These are phyloP conservation scores for Cheilinus undulatus DNA, from an alignment of 2,113 vertebrate genomes.

Conservation along the genomic window DNA sequence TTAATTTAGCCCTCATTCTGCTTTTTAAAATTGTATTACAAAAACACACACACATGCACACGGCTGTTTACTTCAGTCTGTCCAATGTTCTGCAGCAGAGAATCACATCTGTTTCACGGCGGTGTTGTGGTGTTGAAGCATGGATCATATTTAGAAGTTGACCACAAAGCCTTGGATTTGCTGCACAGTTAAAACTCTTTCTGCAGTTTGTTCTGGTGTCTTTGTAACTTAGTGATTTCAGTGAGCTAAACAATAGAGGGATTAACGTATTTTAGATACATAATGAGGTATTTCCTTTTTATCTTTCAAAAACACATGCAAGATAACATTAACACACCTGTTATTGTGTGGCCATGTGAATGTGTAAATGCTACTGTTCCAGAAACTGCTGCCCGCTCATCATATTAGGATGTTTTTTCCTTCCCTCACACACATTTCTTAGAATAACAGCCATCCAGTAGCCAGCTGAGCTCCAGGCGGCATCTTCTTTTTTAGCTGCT, in stretches of 20 bases:
- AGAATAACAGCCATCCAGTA: constrained; percentile 36
- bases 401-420: not conserved
- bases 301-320: not conserved
- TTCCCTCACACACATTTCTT: constrained; percentile 21
- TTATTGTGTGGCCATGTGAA: not conserved
- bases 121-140: constrained; percentile 25
- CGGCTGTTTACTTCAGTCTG: constrained; percentile 43
- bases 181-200: constrained; percentile 6
- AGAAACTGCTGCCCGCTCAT: constrained; percentile 17
- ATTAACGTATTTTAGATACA: not conserved
- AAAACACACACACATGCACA: constrained; percentile 18
- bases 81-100: constrained; percentile 40
- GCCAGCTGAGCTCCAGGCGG: constrained; percentile 41
- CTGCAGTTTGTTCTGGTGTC: not conserved
- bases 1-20: constrained; percentile 63
- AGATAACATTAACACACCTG: not conserved
- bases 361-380: constrained; percentile 9
- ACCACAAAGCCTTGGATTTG: constrained; percentile 18
- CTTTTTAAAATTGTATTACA: constrained; percentile 69
- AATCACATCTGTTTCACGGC: constrained; percentile 46
- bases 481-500: constrained; percentile 25
- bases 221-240: constrained; percentile 13
- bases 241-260: not conserved
- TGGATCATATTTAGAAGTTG: constrained; percentile 51
- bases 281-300: not conserved